Evolutionary conservation across 2,888 invertebrate genomes (phyloP).

Genomic region (Neocrepidodera transversa): DNA sequence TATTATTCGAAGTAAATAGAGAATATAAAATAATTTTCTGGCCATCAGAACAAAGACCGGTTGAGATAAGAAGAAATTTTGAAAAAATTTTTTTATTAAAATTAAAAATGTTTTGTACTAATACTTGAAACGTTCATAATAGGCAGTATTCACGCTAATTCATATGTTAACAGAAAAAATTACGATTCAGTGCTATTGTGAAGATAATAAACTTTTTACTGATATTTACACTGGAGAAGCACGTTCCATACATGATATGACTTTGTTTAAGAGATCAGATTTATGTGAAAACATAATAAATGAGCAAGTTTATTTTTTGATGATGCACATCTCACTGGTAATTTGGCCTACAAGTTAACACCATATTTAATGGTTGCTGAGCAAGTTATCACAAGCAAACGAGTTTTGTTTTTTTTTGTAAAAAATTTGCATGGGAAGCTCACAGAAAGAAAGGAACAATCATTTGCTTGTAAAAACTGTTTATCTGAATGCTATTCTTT

Average conservation of each 20-base stretch:
- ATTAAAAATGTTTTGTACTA: too few relatives aligned
- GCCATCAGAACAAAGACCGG: conserved; percentile 20
- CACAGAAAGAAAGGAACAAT: too few relatives aligned
- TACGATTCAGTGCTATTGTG: conserved; percentile 38
- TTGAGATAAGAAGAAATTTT: background rate
- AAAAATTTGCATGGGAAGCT: too few relatives aligned
- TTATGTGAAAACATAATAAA: background rate
- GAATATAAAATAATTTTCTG: conserved; percentile 14
- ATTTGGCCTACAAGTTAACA: too few relatives aligned
- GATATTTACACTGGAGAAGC: conserved; percentile 39
- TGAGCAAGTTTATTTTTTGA: conserved; percentile 1
- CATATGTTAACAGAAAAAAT: conserved; percentile 38
- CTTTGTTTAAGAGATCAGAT: conserved; percentile 5
- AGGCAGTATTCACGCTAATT: conserved; percentile 34
- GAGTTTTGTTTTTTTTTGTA: too few relatives aligned
- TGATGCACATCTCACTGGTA: too few relatives aligned
- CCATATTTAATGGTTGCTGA: too few relatives aligned
- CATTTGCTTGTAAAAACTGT: too few relatives aligned
- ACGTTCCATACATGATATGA: conserved; percentile 31
- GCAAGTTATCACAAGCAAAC: too few relatives aligned
- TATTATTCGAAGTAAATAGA: conserved; percentile 33
- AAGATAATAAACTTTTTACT: conserved; percentile 29
- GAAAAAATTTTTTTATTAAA: too few relatives aligned
- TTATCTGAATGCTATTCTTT: too few relatives aligned
- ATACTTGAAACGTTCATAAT: conserved; percentile 27